Conservation (phyloP, 2,797 vertebrate genomes). For the Channa striata region DNA sequence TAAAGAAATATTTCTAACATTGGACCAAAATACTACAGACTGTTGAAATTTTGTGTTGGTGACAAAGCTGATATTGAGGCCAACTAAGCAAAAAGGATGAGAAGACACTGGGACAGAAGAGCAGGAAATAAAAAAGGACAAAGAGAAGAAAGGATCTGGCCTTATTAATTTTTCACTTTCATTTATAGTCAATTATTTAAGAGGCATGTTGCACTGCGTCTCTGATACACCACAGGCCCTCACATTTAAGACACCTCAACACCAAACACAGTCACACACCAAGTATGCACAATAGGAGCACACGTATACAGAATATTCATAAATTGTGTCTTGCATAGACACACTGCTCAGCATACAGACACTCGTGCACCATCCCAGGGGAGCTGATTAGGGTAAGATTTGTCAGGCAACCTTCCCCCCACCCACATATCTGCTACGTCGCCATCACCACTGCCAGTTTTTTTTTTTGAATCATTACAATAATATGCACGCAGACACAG, state of each 20-base stretch:
- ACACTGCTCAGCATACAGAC: constrained; percentile 30
- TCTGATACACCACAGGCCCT: constrained; percentile 37
- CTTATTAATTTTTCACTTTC: constrained; percentile 78
- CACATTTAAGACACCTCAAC: constrained; percentile 29
- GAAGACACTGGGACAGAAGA: constrained; percentile 25
- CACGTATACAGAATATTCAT: constrained; percentile 32
- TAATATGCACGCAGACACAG: constrained; percentile 14
- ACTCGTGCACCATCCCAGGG: constrained; percentile 53
- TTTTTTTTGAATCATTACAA: constrained; percentile 24
- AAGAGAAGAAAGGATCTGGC: constrained; percentile 61
- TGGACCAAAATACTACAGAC: background rate
- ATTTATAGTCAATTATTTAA: constrained; percentile 76
- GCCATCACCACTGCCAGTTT: constrained; percentile 15
- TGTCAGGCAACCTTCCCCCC: constrained; percentile 49
- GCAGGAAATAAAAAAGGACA: constrained; percentile 9
- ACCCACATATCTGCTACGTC: constrained; percentile 8
- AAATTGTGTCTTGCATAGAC: constrained; percentile 21
- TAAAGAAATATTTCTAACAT: background rate
- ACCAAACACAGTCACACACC: constrained; percentile 7
- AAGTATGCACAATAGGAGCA: background rate
- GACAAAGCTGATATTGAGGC: background rate
- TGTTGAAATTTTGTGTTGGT: background rate
- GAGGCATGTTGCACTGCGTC: constrained; percentile 44
- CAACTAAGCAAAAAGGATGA: constrained; percentile 1
- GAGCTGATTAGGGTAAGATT: constrained; percentile 73